Base-by-base conservation (phyloP, 2,888 invertebrate species). In the Lottia scabra region DNA sequence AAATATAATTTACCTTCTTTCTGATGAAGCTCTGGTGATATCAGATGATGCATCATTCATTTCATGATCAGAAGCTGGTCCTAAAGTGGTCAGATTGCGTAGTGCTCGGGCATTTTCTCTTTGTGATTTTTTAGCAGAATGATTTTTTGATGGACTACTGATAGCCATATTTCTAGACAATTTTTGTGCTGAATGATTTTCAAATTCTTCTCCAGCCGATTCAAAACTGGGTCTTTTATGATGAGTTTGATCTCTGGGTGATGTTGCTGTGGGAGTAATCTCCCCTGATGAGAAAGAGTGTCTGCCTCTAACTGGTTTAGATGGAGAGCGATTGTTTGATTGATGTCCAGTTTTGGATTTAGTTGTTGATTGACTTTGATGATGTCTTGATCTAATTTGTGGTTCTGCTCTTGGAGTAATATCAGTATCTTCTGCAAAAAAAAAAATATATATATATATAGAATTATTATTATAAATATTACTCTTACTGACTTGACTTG, bases 221-320 rank as follows among this genome's bases (percentile, higher is more conserved):
- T 44, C 63, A 27, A 46, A 65, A 30, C 70, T 65, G 6, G 26
- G 45, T 30, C 64, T 27, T 3, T 5, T 19, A 23, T 66, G 23
- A 6, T 19, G 30, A 8, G 43, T 12, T 1, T n/a, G 19, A 27
- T 38, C 46, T 23, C 27, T 64, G 65, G 77, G 70, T 38, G 75
- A 75, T 12, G 78, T 75, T 46, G 78, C 68, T 64, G 74, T 75
- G 19, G 74, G 73, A 4, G 76, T 77, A 13, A 72, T 74, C 63
- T 78, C 78, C 63, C 74, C 78, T 68, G 75, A 56, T 56, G 56
- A 56, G 23, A 23, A 56, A 56, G 56, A 56, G 23, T 56, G 19
- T 56, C 56, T 56, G 19, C 19, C 3, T 23, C 56, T 56, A 10
- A 48, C 38, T 15, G 19, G 30, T 16, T 26, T 12, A 23, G 48